Conservation (phyloP, 2,113 vertebrate species). For the Poecile atricapillus region DNA sequence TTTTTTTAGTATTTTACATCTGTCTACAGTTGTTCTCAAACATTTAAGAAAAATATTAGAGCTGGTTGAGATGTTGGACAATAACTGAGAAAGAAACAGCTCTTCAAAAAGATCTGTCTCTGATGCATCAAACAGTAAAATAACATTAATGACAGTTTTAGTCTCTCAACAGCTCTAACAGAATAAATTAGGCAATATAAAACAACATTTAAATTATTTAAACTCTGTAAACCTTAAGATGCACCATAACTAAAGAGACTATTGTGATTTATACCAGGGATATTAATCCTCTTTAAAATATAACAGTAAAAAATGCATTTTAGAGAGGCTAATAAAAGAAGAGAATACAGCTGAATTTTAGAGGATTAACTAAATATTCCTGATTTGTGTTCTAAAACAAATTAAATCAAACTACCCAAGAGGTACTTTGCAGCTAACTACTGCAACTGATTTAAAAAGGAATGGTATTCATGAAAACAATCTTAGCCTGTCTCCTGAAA, state of each 20-base stretch:
- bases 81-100: neutral
- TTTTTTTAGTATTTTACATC: neutral
- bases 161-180: neutral
- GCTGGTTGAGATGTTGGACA: neutral
- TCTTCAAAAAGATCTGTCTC: neutral
- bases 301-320: slow-evolving; percentile 19
- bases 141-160: neutral
- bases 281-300: slow-evolving; percentile 28
- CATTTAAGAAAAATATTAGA: neutral
- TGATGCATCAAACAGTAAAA: neutral
- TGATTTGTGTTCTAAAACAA: slow-evolving; percentile 44
- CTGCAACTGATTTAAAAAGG: neutral
- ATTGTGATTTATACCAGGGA: slow-evolving; percentile 17
- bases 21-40: neutral
- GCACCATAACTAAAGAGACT: slow-evolving; percentile 21
- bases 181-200: slow-evolving; percentile 1
- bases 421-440: neutral
- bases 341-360: slow-evolving; percentile 25
- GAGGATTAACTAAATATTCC: slow-evolving; percentile 22
- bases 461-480: neutral
- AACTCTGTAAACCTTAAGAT: neutral
- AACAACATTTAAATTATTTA: slow-evolving; percentile 9
- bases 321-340: slow-evolving; percentile 16
- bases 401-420: slow-evolving; percentile 17
- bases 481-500: neutral